A percentile compares a stretch with the other conserved stretches of the same genome.
phyloP scores from a whole-genome alignment of 2,113 vertebrate species.

The Gallinago media region DNA sequence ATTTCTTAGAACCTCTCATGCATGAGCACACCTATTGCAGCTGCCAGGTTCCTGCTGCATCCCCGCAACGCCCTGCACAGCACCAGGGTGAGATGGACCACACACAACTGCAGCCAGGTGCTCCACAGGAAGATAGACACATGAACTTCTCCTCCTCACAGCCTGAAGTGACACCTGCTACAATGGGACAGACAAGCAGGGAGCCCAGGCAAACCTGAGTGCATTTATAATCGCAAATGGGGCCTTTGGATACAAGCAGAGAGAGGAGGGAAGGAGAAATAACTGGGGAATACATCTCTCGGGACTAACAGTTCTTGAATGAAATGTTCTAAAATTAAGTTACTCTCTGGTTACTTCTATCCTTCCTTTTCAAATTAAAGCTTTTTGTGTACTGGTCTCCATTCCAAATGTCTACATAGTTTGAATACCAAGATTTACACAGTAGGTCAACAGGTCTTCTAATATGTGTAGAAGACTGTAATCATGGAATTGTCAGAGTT shows the following conservation, averaged over 20 bases:
- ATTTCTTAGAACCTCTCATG: background rate
- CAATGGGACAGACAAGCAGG: background rate
- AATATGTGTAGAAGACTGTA: accelerated
- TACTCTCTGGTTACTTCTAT: background rate
- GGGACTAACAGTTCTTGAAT: background rate
- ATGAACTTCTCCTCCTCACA: background rate
- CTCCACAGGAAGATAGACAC: accelerated
- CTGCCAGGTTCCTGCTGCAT: background rate
- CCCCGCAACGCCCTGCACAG: accelerated
- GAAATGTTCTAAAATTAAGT: background rate
- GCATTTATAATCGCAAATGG: background rate
- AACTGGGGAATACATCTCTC: background rate
- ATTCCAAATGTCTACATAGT: background rate
- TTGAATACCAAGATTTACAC: background rate
- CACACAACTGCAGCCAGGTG: accelerated
- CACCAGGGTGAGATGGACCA: background rate
- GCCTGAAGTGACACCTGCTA: background rate
- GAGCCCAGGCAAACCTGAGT: background rate
- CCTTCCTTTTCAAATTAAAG: background rate
- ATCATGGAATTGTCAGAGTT: too few species aligned
- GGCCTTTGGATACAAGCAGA: background rate
- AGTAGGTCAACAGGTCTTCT: background rate
- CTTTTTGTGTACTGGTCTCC: background rate
- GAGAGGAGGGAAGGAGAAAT: background rate
- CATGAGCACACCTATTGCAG: background rate